These are phyloP conservation scores for Pomacea canaliculata DNA, from an alignment of 2,888 invertebrate species.

Conservation along the genomic window DNA sequence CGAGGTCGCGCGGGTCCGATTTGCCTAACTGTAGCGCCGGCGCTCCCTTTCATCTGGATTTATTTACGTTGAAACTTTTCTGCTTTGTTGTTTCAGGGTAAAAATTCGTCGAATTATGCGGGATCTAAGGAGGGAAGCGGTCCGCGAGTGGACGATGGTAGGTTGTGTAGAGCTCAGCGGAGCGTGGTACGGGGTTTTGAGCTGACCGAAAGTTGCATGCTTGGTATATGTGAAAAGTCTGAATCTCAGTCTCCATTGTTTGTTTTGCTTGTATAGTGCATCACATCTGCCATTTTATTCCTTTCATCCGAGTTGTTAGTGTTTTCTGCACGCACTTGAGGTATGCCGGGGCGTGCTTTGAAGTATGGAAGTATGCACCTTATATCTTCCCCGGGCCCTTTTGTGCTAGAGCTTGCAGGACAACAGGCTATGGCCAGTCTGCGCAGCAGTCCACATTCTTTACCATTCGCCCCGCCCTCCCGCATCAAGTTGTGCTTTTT, in stretches of 20 bases:
- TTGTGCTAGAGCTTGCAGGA: neutral
- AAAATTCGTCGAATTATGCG: slow-evolving; percentile 51
- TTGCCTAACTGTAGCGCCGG: slow-evolving; percentile 13
- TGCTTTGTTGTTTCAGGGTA: slow-evolving; percentile 48
- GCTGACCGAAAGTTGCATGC: slow-evolving; percentile 21
- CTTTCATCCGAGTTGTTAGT: neutral
- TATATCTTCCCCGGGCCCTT: neutral
- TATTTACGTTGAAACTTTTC: neutral
- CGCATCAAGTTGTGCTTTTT: no score
- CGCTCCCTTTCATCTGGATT: slow-evolving; percentile 1
- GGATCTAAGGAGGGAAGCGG: slow-evolving; percentile 53
- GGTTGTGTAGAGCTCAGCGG: slow-evolving; percentile 33
- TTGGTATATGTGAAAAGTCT: neutral
- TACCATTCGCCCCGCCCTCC: no score
- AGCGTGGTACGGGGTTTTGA: slow-evolving; percentile 23
- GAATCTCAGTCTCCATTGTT: no score
- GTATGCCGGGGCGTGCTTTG: slow-evolving; percentile 30
- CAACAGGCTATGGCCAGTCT: neutral
- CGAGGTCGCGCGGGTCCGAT: slow-evolving; percentile 32
- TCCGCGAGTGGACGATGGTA: slow-evolving; percentile 57
- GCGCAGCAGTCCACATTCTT: neutral
- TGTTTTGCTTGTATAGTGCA: no score
- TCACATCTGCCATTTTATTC: no score
- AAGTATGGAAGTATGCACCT: slow-evolving; percentile 38
- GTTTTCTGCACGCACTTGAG: slow-evolving; percentile 15